Base-by-base conservation (phyloP, 2,113 vertebrate genomes). In the Upupa epops region DNA sequence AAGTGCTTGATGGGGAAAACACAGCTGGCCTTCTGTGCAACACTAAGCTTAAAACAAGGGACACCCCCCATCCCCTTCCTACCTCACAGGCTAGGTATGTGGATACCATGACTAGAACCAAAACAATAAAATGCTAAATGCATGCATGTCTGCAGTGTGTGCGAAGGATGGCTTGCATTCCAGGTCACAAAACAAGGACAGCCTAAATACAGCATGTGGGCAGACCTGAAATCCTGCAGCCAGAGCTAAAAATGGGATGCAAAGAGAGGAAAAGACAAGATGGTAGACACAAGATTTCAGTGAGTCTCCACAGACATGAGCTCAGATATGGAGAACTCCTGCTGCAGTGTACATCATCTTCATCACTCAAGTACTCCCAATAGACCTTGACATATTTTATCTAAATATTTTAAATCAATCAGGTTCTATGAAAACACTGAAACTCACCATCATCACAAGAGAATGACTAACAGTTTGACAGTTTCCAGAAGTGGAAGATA, bases 351-450 rank as follows among this genome's bases (percentile, higher is more conserved):
- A 34, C 15, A 17, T 29, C 13, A 31, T 2, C 42, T 54, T 34
- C 25, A 65, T 17, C 6, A 59, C 20, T 32, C 8, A 46, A 73
- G 29, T 51, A 31, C 24, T 83, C n/a, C 48, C 45, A 59, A 42
- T 12, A 68, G 48, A 15, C 48, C 34, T 66, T 46, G 29, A 32
- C 8, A 1, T 51, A 56, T 64, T n/a, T n/a, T n/a, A n/a, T n/a
- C n/a, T n/a, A n/a, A n/a, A n/a, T n/a, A n/a, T n/a, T 88, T 84
- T 54, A 82, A 81, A 94, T 64, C 13, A 40, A 68, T 11, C 17
- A 54, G 32, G 16, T 88, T 93, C 64, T 70, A 77, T 48, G 29
- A 77, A 86, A 63, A 11, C 76, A 26, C 17, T 80, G 52, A 51
- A 26, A 34, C 6, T 40, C 25, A 34, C 25, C 20, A 34, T 49